Evolutionary conservation across 2,113 vertebrate species (phyloP), one percentile per base, ranked within the genome.

Genomic region (Gymnogyps californianus): DNA sequence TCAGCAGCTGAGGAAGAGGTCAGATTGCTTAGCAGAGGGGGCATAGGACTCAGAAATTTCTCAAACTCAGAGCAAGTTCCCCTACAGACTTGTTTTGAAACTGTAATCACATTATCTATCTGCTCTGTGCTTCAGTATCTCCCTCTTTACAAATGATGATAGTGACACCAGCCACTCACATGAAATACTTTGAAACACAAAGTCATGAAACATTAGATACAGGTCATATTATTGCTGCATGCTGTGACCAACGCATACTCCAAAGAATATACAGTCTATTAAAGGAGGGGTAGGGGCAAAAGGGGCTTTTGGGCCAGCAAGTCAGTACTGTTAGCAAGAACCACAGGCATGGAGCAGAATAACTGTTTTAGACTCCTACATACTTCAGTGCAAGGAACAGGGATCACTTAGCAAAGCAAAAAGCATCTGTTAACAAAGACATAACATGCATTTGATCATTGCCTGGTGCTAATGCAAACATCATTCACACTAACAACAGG

Each of bases 361-460:
- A 55, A 7, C n/a, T 4, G 38, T 2, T 72, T 22, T 5, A 36
- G 42, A 14, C 21, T 42, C 58, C 42, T 19, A 12, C 42, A 0
- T 8, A 4, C 9, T 64, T 59, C 65, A 69, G 16, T 9, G 32
- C 19, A 29, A 74, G 67, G 38, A 46, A 31, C 8, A 6, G 17
- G 5, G 19, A 32, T 29, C 34, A 36, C 54, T 59, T 19, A 52
- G 54, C 66, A 71, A 64, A 70, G 49, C 71, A 52, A 38, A 49
- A 44, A 49, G 26, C 46, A 42, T 3, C 47, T 32, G 4, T 16
- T 51, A 67, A 36, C 54, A 80, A 31, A 49, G 71, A 10, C 44
- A 57, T 11, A 21, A 8, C 26, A 1, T 1, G 42, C 7, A 2
- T 28, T 18, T 9, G 19, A 29, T 34, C 51, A 10, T 4, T 36